Percentiles rank a stretch among this genome's conserved stretches.
Conservation (phyloP, 23 tunicate genomes). For the Halocynthia roretzi region DNA sequence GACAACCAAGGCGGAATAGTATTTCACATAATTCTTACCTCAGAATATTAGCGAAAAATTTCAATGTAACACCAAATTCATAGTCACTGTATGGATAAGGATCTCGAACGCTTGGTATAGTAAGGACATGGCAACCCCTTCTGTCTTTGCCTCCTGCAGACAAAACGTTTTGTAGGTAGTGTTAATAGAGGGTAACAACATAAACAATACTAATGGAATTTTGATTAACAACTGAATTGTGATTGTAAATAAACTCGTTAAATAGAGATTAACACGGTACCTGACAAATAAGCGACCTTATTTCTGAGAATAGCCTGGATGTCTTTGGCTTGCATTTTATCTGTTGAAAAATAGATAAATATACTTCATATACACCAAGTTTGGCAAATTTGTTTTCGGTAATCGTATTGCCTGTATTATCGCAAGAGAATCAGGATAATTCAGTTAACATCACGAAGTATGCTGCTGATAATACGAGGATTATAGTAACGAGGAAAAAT, state of each 20-base stretch:
- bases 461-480: no score
- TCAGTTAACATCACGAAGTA: no score
- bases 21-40: conserved; percentile 18
- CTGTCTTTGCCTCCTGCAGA: conserved; percentile 81
- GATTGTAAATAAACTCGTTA: neutral
- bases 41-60: conserved; percentile 42
- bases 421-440: no score
- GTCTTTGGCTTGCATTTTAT: conserved; percentile 51
- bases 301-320: conserved; percentile 46
- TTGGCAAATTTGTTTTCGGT: no score
- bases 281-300: conserved; percentile 66
- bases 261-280: conserved; percentile 15
- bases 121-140: conserved; percentile 40
- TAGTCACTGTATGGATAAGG: conserved; percentile 56
- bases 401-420: no score
- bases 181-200: neutral
- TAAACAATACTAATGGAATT: neutral
- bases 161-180: neutral
- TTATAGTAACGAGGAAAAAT: no score
- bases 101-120: conserved; percentile 58
- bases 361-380: no score
- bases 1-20: no score
- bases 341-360: conserved; percentile 1
- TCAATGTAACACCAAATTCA: conserved; percentile 46
- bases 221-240: neutral